These are phyloP conservation scores for Cartodere bifasciata DNA, from an alignment of 2,888 invertebrate species.

Conservation along the genomic window DNA sequence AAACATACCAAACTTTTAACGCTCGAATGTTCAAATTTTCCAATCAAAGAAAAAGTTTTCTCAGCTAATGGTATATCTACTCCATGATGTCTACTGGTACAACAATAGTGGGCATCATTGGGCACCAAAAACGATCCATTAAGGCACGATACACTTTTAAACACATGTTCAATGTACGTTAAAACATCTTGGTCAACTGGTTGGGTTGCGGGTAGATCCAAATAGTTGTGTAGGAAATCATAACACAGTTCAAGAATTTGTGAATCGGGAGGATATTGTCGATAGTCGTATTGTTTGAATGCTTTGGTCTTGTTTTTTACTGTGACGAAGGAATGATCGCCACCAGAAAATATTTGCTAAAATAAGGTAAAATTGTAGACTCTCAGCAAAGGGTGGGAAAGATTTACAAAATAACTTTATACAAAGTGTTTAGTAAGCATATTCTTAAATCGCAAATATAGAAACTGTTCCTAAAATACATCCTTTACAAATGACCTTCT, in stretches of 20 bases:
- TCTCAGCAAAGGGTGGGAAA: too few relatives aligned
- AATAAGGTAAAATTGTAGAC: too few relatives aligned
- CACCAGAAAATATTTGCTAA: slow-evolving; percentile 47
- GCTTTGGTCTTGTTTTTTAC: slow-evolving; percentile 37
- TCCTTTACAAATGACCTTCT: too few relatives aligned
- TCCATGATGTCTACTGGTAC: slow-evolving; percentile 70
- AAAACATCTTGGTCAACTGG: slow-evolving; percentile 58
- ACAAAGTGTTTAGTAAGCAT: too few relatives aligned
- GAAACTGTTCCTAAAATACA: too few relatives aligned
- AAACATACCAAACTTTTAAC: slow-evolving; percentile 58
- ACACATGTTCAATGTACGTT: slow-evolving; percentile 66
- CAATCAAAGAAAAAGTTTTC: slow-evolving; percentile 55
- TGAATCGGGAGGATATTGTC: slow-evolving; percentile 41
- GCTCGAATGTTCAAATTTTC: slow-evolving; percentile 55
- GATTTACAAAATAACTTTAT: too few relatives aligned
- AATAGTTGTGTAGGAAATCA: slow-evolving; percentile 46
- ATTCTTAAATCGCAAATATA: too few relatives aligned
- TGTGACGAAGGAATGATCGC: slow-evolving; percentile 76
- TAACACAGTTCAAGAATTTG: slow-evolving; percentile 56
- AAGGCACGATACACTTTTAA: slow-evolving; percentile 73
- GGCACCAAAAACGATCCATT: slow-evolving; percentile 74
- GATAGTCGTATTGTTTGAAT: slow-evolving; percentile 48
- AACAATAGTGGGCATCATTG: slow-evolving; percentile 61
- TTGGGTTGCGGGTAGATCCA: slow-evolving; percentile 45
- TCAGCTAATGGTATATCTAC: slow-evolving; percentile 57